These are phyloP conservation scores for Stenopsyche tienmushanensis DNA, from an alignment of 1,140 invertebrate species.

Conservation along the genomic window DNA sequence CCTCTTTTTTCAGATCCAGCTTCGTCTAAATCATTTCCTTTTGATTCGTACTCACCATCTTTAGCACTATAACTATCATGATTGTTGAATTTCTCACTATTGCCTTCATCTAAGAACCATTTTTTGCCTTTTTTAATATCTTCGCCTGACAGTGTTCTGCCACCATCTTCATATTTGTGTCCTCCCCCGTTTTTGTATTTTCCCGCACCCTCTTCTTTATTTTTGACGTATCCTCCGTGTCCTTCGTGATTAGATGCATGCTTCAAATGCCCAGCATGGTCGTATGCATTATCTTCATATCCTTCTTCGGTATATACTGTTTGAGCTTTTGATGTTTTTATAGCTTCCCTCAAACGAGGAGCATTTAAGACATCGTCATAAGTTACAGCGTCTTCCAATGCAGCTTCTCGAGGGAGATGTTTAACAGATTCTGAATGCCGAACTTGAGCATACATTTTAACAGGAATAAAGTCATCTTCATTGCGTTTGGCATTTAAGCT, in stretches of 20 bases:
- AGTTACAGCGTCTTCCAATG: slow-evolving; percentile 57
- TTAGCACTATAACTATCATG: slow-evolving; percentile 35
- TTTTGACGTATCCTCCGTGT: slow-evolving; percentile 51
- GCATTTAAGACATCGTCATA: slow-evolving; percentile 63
- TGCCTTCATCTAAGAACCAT: slow-evolving; percentile 46
- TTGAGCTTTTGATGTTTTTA: slow-evolving; percentile 70
- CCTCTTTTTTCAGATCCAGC: slow-evolving; percentile 36
- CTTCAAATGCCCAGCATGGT: slow-evolving; percentile 71
- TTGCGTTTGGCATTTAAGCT: slow-evolving; percentile 25
- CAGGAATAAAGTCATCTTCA: slow-evolving; percentile 63
- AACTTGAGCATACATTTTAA: slow-evolving; percentile 68
- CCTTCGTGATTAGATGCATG: slow-evolving; percentile 61
- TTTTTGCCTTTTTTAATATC: slow-evolving; percentile 46
- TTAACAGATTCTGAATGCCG: slow-evolving; percentile 61
- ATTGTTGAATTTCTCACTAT: slow-evolving; percentile 44
- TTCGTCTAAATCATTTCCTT: slow-evolving; percentile 27
- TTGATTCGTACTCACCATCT: slow-evolving; percentile 33
- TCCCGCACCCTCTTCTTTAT: slow-evolving; percentile 48
- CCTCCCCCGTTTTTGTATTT: slow-evolving; percentile 49
- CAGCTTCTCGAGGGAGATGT: slow-evolving; percentile 60
- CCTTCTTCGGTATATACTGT: slow-evolving; percentile 77
- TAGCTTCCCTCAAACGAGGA: slow-evolving; percentile 63
- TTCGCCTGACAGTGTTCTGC: slow-evolving; percentile 45
- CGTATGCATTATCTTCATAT: slow-evolving; percentile 74
- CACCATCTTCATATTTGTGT: slow-evolving; percentile 45